These are phyloP conservation scores for Setophaga coronata DNA, from an alignment of 2,113 vertebrate species.

Conservation along the genomic window DNA sequence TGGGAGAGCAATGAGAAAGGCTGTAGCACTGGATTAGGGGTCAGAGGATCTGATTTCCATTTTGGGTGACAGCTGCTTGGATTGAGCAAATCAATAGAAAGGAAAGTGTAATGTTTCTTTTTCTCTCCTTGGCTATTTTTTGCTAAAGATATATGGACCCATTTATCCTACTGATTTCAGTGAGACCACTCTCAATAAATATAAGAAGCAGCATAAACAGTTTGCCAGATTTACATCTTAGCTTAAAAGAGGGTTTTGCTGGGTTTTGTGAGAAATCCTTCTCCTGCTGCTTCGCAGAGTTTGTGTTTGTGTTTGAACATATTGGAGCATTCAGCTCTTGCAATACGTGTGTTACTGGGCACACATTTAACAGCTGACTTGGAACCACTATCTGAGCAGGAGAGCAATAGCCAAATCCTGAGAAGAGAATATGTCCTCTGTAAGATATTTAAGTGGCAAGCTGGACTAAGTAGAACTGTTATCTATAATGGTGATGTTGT, in stretches of 20 bases:
- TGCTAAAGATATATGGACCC: neutral
- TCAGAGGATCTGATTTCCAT: neutral
- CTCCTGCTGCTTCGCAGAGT: neutral
- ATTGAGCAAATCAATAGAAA: neutral
- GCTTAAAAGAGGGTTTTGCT: neutral
- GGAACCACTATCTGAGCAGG: neutral
- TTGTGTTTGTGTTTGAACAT: neutral
- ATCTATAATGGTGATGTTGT: neutral
- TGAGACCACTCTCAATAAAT: neutral
- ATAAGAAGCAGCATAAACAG: neutral
- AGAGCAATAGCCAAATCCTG: neutral
- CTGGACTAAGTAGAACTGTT: neutral
- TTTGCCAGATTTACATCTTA: neutral
- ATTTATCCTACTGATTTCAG: constrained; percentile 6
- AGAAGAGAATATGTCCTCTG: neutral
- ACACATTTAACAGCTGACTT: neutral
- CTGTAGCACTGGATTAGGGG: neutral
- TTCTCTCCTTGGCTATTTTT: neutral
- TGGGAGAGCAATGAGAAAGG: neutral
- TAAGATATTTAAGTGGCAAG: neutral
- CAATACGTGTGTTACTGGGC: neutral
- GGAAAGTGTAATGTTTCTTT: neutral
- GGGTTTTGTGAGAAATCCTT: neutral
- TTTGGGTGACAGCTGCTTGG: neutral
- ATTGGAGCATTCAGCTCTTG: neutral